Evolutionary conservation across 1,140 invertebrate genomes (phyloP).

Genomic region (Notospermus geniculatus): DNA sequence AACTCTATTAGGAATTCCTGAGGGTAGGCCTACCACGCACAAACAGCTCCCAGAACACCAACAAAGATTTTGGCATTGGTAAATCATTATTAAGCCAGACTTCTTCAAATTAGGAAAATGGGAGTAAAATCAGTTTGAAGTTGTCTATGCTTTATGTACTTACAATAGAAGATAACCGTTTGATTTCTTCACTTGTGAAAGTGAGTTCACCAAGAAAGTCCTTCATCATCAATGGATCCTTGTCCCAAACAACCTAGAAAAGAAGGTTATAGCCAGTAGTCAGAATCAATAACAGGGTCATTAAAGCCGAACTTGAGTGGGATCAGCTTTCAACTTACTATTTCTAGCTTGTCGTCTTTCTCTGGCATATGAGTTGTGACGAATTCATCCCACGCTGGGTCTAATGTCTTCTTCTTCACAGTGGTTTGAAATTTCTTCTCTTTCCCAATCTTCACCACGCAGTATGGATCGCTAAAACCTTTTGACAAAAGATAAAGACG

Average conservation of each 20-base stretch:
- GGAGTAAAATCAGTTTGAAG: too few relatives aligned
- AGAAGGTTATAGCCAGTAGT: conserved; percentile 16
- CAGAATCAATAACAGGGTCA: background rate
- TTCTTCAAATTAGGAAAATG: too few relatives aligned
- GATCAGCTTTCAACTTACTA: conserved; percentile 63
- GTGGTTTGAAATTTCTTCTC: conserved; percentile 61
- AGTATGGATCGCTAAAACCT: conserved; percentile 62
- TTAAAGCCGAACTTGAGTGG: conserved; percentile 29
- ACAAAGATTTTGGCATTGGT: too few relatives aligned
- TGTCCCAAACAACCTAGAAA: conserved; percentile 60
- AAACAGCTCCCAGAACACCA: too few relatives aligned
- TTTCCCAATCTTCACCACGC: conserved; percentile 59
- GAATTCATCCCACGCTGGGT: conserved; percentile 63
- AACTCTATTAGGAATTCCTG: too few relatives aligned
- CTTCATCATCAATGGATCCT: conserved; percentile 60
- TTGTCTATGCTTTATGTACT: conserved; percentile 32
- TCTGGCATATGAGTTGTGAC: conserved; percentile 60
- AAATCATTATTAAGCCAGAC: too few relatives aligned
- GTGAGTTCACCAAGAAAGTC: conserved; percentile 61
- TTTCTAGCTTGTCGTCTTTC: conserved; percentile 53
- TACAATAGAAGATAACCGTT: conserved; percentile 53
- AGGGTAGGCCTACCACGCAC: too few relatives aligned
- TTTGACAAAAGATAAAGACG: conserved; percentile 1
- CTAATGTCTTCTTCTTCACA: conserved; percentile 62
- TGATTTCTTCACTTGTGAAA: conserved; percentile 58